Evolutionary conservation across 2,797 vertebrate genomes (phyloP), one percentile per base, ranked within the genome.

Genomic region (Propithecus deckenii): DNA sequence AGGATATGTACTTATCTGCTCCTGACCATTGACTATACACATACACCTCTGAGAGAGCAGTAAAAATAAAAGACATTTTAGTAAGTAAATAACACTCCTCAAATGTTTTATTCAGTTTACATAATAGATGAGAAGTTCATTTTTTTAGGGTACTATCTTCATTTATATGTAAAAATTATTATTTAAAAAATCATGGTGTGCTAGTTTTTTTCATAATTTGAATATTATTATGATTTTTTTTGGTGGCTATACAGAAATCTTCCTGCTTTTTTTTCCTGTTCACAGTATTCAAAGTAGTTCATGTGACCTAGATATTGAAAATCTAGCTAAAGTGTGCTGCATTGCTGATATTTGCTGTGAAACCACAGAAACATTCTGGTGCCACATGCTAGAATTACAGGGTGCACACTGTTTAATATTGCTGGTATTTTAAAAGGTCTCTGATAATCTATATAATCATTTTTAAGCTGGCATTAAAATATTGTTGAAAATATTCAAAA

Each of bases 251-350:
- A 57, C 46, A 97, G 84, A 96, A 97, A 92, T 97, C 50, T 96
- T 97, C 84, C 80, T 83, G 65, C 93, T 79, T 97, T 97, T 92
- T 38, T 95, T 96, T 74, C 88, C 92, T 25, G 2, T 98, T 97
- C 95, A 93, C 86, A 91, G 86, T 94, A 97, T 97, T 98, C 52
- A 94, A 80, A 96, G 2, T 94, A 97, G 93, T 90, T 95, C 98
- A 93, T 93, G 90, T 98, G 98, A 98, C 98, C 98, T 96, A 98
- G 97, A 97, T 98, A 98, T 96, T 98, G 95, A 98, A 98, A 98
- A 97, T 95, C 69, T 48, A 96, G 23, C 84, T 95, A 46, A 97
- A 97, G 86, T 97, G 7, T 95, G 94, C 98, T 98, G 97, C 95
- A 96, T 98, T 98, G 97, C 98, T 98, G 96, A 94, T 97, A 93